A percentile compares a stretch with the other conserved stretches of the same genome.
phyloP scores from a whole-genome alignment of 2,888 invertebrate species.

The Pachymerium ferrugineum region DNA sequence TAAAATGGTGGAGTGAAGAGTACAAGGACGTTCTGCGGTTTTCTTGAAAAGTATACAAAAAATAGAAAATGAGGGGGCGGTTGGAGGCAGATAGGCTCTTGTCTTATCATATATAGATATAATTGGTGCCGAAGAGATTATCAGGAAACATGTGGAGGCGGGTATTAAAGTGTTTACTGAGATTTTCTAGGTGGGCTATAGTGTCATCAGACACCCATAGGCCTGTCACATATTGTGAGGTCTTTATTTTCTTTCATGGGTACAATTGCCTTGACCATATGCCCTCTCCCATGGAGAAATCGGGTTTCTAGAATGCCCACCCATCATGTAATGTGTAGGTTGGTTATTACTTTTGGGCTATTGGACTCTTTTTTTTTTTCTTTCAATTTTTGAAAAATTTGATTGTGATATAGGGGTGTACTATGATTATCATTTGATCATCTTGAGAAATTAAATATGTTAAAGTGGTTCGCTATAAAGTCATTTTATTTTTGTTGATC shows the following conservation, averaged over 20 bases:
- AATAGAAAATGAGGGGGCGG: neutral
- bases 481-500: too few relatives aligned
- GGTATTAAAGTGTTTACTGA: neutral
- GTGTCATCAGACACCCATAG: slow-evolving; percentile 22
- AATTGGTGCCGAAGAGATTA: slow-evolving; percentile 18
- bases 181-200: neutral
- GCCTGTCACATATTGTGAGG: neutral
- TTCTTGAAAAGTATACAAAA: neutral
- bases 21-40: slow-evolving; percentile 5
- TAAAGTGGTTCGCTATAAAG: too few relatives aligned
- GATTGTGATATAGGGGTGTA: too few relatives aligned
- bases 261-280: slow-evolving; percentile 11
- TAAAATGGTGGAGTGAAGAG: slow-evolving; percentile 9
- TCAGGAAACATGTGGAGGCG: neutral
- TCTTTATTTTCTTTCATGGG: slow-evolving; percentile 21
- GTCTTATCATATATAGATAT: neutral
- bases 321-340: neutral
- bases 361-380: too few relatives aligned
- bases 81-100: neutral
- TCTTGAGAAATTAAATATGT: too few relatives aligned
- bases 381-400: too few relatives aligned
- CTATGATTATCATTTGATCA: too few relatives aligned
- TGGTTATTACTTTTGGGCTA: too few relatives aligned
- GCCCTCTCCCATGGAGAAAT: slow-evolving; percentile 4
- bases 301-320: slow-evolving; percentile 10